Conservation (phyloP, 92 coral and sea anemone genomes). For the Umimayanthus chanpuru region DNA sequence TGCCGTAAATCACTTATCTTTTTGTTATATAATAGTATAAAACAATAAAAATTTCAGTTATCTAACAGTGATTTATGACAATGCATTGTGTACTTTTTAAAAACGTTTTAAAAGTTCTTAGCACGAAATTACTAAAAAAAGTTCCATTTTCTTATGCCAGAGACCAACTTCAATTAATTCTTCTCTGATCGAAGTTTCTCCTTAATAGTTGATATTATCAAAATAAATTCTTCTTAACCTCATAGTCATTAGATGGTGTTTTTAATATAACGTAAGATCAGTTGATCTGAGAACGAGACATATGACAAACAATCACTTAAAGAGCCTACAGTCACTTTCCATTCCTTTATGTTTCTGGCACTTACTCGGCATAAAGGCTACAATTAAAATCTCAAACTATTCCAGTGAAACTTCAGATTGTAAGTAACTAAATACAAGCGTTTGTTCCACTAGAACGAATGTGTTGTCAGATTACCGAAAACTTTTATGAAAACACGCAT, state of each 20-base stretch:
- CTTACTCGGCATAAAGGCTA: neutral
- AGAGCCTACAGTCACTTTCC: neutral
- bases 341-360: too few relatives aligned
- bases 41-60: too few relatives aligned
- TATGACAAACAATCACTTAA: neutral
- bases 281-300: neutral
- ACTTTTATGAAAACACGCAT: neutral
- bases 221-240: neutral
- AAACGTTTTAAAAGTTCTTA: neutral
- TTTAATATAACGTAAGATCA: neutral
- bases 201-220: too few relatives aligned
- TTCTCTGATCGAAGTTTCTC: too few relatives aligned
- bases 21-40: too few relatives aligned
- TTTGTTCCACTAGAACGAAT: neutral
- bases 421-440: neutral
- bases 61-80: too few relatives aligned
- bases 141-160: too few relatives aligned
- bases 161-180: too few relatives aligned
- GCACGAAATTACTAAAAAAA: too few relatives aligned
- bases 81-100: too few relatives aligned
- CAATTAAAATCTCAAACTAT: neutral
- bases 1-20: neutral
- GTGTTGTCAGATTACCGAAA: neutral
- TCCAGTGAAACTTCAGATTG: neutral
- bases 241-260: neutral